Percentiles rank a stretch among this genome's conserved stretches.
phyloP scores from a whole-genome alignment of 1,140 invertebrate species.

The Pseudomyrmex cubaensis region DNA sequence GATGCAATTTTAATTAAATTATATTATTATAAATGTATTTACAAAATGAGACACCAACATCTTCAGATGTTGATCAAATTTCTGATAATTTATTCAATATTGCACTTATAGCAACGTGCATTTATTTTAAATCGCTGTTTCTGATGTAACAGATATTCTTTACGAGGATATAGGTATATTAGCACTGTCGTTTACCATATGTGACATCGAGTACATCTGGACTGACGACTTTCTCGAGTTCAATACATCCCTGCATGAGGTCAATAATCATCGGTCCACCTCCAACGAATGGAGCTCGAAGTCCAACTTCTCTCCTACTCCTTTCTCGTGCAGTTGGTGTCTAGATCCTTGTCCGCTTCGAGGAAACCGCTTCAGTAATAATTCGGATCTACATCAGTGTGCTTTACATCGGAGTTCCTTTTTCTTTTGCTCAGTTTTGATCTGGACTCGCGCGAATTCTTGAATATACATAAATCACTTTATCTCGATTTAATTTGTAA shows the following conservation, averaged over 20 bases:
- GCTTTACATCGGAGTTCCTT: too few species aligned
- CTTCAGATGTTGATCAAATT: too few species aligned
- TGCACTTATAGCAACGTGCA: too few species aligned
- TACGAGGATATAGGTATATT: background rate
- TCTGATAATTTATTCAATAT: too few species aligned
- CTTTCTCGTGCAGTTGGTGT: conserved; percentile 9
- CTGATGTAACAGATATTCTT: too few species aligned
- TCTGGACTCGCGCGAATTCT: background rate
- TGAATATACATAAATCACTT: background rate
- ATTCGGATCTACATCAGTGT: background rate
- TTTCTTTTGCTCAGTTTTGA: background rate
- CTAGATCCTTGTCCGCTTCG: conserved; percentile 27
- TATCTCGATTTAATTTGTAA: background rate
- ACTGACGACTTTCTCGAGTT: conserved; percentile 62
- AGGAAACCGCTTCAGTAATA: conserved; percentile 48
- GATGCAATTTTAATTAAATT: too few species aligned
- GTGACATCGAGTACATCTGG: background rate
- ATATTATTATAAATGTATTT: too few species aligned
- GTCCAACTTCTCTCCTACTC: conserved; percentile 49
- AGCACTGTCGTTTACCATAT: background rate
- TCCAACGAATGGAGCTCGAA: background rate
- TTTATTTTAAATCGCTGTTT: too few species aligned
- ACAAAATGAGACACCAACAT: too few species aligned
- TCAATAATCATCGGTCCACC: conserved; percentile 17
- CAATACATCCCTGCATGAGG: conserved; percentile 31